A percentile compares a stretch with the other conserved stretches of the same genome.
phyloP scores from a whole-genome alignment of 2,113 vertebrate species.

The Drymodes brunneopygia region DNA sequence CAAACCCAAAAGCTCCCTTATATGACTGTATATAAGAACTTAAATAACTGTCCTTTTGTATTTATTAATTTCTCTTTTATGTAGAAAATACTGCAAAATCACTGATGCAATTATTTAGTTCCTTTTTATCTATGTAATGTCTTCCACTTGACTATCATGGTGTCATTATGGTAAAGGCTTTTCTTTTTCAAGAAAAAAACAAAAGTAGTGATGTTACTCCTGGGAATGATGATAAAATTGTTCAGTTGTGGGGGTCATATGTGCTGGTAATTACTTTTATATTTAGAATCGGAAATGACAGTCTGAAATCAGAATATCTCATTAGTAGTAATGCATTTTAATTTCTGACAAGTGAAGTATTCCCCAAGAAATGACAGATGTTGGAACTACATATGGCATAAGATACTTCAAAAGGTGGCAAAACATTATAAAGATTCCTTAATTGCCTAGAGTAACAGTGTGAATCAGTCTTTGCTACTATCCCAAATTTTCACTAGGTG shows the following conservation, averaged over 20 bases:
- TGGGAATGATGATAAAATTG: background rate
- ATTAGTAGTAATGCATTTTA: slow-evolving; percentile 17
- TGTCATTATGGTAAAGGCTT: background rate
- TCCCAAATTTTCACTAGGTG: background rate
- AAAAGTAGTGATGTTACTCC: background rate
- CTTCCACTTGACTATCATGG: background rate
- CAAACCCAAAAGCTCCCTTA: background rate
- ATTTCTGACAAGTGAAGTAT: slow-evolving; percentile 16
- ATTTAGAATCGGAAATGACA: slow-evolving; percentile 23
- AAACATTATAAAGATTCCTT: background rate
- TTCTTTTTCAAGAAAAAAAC: background rate
- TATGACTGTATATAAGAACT: background rate
- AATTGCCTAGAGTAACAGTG: background rate
- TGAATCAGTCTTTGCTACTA: background rate
- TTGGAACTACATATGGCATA: background rate
- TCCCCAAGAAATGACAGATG: background rate
- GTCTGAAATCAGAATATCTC: background rate
- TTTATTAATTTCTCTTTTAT: background rate
- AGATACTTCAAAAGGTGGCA: background rate
- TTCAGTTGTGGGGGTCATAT: background rate
- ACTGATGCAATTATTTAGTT: background rate
- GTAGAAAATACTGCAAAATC: background rate
- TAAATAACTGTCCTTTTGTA: background rate
- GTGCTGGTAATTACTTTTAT: slow-evolving; percentile 6
- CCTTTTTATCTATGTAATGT: background rate